phyloP scores from a whole-genome alignment of 35 echinoderm and acorn worm species.

The Ophioderma brevispina region DNA sequence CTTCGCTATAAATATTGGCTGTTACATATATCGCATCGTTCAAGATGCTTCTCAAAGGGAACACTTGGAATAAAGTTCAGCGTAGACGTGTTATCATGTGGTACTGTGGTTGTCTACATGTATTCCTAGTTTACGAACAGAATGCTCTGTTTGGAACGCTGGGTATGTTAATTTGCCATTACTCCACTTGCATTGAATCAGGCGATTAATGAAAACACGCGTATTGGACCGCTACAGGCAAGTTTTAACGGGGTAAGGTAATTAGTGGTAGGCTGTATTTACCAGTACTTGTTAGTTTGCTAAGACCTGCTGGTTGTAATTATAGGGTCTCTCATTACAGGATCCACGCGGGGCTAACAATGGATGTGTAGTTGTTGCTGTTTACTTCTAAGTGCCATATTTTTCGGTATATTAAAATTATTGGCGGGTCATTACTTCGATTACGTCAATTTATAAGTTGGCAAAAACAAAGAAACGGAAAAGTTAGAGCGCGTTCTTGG shows the following conservation, averaged over 20 bases:
- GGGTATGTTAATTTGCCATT: constrained; percentile 18
- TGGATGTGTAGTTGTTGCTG: constrained; percentile 28
- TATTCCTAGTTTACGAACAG: constrained; percentile 49
- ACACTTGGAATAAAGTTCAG: constrained; percentile 30
- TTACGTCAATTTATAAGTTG: constrained; percentile 5
- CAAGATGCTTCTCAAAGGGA: constrained; percentile 45
- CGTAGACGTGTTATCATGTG: constrained; percentile 56
- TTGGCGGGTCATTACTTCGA: not conserved
- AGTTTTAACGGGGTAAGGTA: not conserved
- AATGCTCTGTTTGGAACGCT: constrained; percentile 47
- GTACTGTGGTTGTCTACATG: constrained; percentile 39
- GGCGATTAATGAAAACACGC: constrained; percentile 21
- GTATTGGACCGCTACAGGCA: not conserved
- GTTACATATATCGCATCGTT: constrained; percentile 48
- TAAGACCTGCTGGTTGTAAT: not conserved
- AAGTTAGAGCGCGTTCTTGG: not conserved
- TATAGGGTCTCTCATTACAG: not conserved
- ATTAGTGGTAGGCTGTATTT: not conserved
- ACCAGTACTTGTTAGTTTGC: not conserved
- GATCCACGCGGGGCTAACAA: not conserved
- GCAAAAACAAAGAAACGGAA: not conserved
- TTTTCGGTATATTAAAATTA: constrained; percentile 32
- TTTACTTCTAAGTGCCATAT: constrained; percentile 24
- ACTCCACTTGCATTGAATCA: constrained; percentile 34
- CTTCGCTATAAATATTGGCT: constrained; percentile 54